Evolutionary conservation across 2,888 invertebrate species (phyloP), one percentile per base, ranked within the genome.

Genomic region (Escarpia spicata): DNA sequence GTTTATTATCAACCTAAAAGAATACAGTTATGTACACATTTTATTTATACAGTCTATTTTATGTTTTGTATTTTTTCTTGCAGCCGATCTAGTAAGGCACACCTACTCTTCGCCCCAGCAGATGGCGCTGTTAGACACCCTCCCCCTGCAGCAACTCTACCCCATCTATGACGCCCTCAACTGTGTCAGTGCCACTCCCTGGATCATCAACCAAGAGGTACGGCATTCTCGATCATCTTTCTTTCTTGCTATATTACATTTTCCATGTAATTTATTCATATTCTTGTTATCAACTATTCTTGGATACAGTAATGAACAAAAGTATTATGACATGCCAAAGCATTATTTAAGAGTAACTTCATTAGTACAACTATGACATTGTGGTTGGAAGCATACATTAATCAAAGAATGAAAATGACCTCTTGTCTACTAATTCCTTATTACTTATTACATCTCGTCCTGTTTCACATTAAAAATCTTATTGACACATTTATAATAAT

Each of bases 101-200:
- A 97, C 97, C 0, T 96, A 96, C 92, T 97, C 97, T 95, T 97
- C 98, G 92, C 96, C 97, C 92, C 97, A 97, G 93, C 96, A 97
- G 92, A 97, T 97, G 93, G 97, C 97, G 43, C 97, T 97, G 4
- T 96, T 98, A 92, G 96, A 97, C 90, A 97, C 97, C 37, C 97
- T 97, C 1, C 94, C 94, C 6, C 95, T 97, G 0, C 97, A 97
- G 44, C 97, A 98, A 94, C 96, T 99, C 52, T 98, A 98, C 96
- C 98, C 99, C 0, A 97, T 98, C 2, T 97, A 99, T 92, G 99
- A 99, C 97, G 98, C 98, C 43, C 97, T 99, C 89, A 99, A 99
- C 97, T 98, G 98, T 96, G 97, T 99, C n/a, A 98, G 98, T 0
- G 97, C 98, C 92, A 98, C 98, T 93, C 99, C 99, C 0, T 99